phyloP scores from a whole-genome alignment of 2,888 invertebrate species.

The Platycheirus rosarum region DNA sequence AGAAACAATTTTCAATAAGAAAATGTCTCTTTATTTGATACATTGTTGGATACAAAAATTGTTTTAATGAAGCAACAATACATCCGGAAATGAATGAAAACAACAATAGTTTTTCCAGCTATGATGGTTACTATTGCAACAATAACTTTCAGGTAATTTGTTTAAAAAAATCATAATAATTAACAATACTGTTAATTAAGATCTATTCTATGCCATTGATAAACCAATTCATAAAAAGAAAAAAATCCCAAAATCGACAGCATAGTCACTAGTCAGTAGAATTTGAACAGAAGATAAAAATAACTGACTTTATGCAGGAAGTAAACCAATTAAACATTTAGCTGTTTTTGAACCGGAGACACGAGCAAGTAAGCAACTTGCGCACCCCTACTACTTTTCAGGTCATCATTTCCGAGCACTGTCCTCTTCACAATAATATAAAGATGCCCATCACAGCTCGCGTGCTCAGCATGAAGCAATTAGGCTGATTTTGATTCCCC shows the following conservation, averaged over 20 bases:
- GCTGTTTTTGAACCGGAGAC: constrained; percentile 28
- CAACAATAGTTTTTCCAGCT: constrained; percentile 77
- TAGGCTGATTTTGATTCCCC: constrained; percentile 37
- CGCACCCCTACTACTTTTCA: constrained; percentile 40
- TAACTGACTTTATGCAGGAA: constrained; percentile 51
- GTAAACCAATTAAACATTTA: constrained; percentile 59
- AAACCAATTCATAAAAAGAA: not conserved
- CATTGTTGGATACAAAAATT: constrained; percentile 4
- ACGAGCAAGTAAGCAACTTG: constrained; percentile 17
- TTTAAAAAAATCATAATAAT: not conserved
- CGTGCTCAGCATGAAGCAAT: constrained; percentile 71
- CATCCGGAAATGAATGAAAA: constrained; percentile 74
- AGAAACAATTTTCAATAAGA: not conserved
- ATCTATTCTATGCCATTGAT: not conserved
- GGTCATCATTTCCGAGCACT: constrained; percentile 56
- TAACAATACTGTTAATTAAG: not conserved
- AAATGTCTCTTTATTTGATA: constrained; percentile 13
- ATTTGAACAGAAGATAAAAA: not conserved
- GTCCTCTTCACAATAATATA: constrained; percentile 5
- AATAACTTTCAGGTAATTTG: constrained; percentile 77
- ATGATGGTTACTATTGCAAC: constrained; percentile 77
- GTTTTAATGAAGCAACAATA: constrained; percentile 26
- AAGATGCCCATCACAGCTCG: constrained; percentile 21
- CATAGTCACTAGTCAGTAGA: too few relatives aligned
- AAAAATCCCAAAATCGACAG: not conserved